phyloP scores from a whole-genome alignment of 2,888 invertebrate genomes.

The Netelia virgata region DNA sequence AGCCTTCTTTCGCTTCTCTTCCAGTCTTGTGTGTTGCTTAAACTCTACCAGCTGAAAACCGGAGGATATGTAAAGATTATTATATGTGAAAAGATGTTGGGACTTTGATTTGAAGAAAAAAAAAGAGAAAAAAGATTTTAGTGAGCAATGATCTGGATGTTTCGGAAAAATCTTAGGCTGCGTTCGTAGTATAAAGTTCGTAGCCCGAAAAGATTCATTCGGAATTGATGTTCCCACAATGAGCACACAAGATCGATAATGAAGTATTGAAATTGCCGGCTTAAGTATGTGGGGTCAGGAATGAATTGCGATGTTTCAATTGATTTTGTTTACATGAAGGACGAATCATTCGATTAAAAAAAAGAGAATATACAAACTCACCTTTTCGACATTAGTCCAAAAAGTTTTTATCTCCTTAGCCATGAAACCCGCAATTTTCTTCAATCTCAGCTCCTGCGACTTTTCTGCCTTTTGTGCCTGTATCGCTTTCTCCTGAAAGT shows the following conservation, averaged over 20 bases:
- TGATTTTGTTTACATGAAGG: neutral
- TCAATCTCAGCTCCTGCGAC: conserved; percentile 94
- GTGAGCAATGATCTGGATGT: conserved; percentile 53
- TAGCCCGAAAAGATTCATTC: conserved; percentile 69
- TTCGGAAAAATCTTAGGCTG: conserved; percentile 70
- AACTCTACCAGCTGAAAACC: conserved; percentile 92
- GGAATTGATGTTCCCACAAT: conserved; percentile 84
- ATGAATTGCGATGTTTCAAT: neutral
- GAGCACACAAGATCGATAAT: conserved; percentile 83
- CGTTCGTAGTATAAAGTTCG: conserved; percentile 27
- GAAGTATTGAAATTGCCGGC: conserved; percentile 82
- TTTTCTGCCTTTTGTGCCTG: conserved; percentile 96
- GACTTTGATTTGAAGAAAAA: conserved; percentile 54
- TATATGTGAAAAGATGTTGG: conserved; percentile 24
- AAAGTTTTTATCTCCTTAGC: conserved; percentile 97
- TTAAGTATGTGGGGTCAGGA: conserved; percentile 83
- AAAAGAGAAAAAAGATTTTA: neutral
- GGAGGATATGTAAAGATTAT: too few relatives aligned
- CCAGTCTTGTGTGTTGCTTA: conserved; percentile 96
- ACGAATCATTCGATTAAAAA: conserved; percentile 3
- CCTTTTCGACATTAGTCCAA: conserved; percentile 98
- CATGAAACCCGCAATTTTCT: conserved; percentile 94
- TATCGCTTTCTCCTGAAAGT: conserved; percentile 95
- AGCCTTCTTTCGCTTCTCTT: conserved; percentile 97
- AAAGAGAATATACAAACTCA: conserved; percentile 77